Evolutionary conservation across 2,888 invertebrate genomes (phyloP).

Genomic region (Cabera pusaria): DNA sequence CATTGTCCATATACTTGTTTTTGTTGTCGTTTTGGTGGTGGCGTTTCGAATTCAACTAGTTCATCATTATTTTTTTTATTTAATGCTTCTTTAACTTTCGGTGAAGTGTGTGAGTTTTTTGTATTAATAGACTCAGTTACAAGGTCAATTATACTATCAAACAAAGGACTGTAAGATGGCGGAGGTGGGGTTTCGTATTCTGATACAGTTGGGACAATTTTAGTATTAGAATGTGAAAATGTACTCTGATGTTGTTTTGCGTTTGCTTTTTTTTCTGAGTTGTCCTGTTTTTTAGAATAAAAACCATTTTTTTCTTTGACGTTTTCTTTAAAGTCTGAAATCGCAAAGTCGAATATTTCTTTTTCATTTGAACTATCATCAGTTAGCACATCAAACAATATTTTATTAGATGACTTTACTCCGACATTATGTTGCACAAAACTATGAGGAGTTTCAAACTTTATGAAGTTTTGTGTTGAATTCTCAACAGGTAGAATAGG

Average conservation of each 20-base stretch:
- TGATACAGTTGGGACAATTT: slow-evolving; percentile 42
- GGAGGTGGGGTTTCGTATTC: slow-evolving; percentile 65
- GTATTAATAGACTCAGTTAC: slow-evolving; percentile 29
- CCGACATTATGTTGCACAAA: slow-evolving; percentile 50
- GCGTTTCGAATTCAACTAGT: slow-evolving; percentile 53
- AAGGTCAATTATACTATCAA: too few species aligned
- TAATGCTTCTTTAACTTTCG: too few species aligned
- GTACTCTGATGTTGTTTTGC: not conserved
- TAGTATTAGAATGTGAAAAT: slow-evolving; percentile 29
- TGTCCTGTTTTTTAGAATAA: too few species aligned
- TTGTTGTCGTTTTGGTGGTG: slow-evolving; percentile 51
- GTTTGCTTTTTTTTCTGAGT: too few species aligned
- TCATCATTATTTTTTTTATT: slow-evolving; percentile 27
- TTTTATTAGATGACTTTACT: slow-evolving; percentile 29
- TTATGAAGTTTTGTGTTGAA: slow-evolving; percentile 42
- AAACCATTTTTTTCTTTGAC: too few species aligned
- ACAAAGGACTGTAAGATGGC: slow-evolving; percentile 31
- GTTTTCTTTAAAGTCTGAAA: too few species aligned
- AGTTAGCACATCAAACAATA: too few species aligned
- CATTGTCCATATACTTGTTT: slow-evolving; percentile 64
- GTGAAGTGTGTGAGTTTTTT: too few species aligned
- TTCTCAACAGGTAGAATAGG: slow-evolving; percentile 30
- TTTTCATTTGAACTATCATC: too few species aligned
- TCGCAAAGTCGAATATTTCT: too few species aligned
- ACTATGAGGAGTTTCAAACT: slow-evolving; percentile 45